Conservation (phyloP, 1,140 invertebrate genomes). For the Cheumatopsyche charites region DNA sequence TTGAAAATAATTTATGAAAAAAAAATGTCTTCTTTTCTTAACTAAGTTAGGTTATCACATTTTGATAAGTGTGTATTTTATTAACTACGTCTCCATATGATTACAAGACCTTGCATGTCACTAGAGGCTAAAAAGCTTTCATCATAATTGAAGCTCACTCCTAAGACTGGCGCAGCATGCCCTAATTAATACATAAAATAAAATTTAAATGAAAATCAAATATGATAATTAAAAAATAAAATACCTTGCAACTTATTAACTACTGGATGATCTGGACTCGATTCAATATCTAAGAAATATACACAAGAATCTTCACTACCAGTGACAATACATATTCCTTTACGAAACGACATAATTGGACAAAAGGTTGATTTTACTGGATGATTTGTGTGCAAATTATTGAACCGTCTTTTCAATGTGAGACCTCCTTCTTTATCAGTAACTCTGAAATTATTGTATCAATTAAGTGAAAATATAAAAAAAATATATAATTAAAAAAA, state of each 20-base stretch:
- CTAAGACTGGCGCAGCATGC: conserved; percentile 81
- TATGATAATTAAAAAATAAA: conserved; percentile 42
- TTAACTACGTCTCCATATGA: conserved; percentile 75
- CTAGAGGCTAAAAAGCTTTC: conserved; percentile 85
- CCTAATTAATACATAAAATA: conserved; percentile 50
- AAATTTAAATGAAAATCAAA: background rate
- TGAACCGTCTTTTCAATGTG: conserved; percentile 69
- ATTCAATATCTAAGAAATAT: conserved; percentile 83
- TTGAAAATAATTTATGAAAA: too few species aligned
- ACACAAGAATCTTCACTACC: conserved; percentile 87
- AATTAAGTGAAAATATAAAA: conserved; percentile 11
- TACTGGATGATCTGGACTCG: conserved; percentile 70
- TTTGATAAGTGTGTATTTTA: too few species aligned
- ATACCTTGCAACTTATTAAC: conserved; percentile 82
- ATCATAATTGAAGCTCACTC: conserved; percentile 88
- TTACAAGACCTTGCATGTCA: conserved; percentile 83
- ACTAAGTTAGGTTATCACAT: too few species aligned
- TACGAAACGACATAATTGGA: conserved; percentile 81
- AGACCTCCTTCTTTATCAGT: conserved; percentile 70
- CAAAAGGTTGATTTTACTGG: conserved; percentile 81
- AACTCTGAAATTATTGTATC: conserved; percentile 61
- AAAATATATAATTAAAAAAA: background rate
- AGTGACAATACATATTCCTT: conserved; percentile 80
- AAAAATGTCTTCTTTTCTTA: too few species aligned
- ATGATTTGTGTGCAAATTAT: conserved; percentile 67